Base-by-base conservation (phyloP, 2,888 invertebrate genomes). In the Keiferia lycopersicella region DNA sequence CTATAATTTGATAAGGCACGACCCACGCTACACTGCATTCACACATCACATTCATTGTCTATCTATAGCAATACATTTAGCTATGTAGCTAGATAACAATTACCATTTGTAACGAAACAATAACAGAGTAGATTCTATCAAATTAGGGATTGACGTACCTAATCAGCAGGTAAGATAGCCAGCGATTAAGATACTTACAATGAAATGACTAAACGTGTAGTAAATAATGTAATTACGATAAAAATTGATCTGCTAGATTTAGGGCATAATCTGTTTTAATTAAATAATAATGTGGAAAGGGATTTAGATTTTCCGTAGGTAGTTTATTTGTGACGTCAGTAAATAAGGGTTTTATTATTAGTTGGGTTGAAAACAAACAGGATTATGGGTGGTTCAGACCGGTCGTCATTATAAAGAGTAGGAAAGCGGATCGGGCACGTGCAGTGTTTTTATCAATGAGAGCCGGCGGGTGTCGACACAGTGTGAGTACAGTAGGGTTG, bases 371-470 rank as follows among this genome's bases (percentile, higher is more conserved):
- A 79, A 77, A 79, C 78, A 81, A 82, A 80, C 75, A 79, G 79
- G 80, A 80, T 82, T 82, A 79, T 71, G 75, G 74, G 68, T 72
- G 65, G 65, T 68, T 69, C 68, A 71, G 68, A 70, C 74, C 69
- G 63, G 72, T 69, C 72, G 75, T 83, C 84, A 84, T 86, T 84
- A 84, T 87, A 84, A 86, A 84, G 81, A 82, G 82, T 79, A 79
- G 83, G 83, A 84, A 84, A 86, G 86, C 86, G 82, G 86, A 82
- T 84, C 80, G 78, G 81, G 84, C 88, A 88, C 88, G 90, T 87
- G 90, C 87, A 84, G 75, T 83, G 87, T 87, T 88, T 88, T 85
- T 87, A 84, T 88, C 84, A 83, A 79, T 77, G 81, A 80, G 74
- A 70, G 77, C 69, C 74, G 73, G 22, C 71, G 76, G 73, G 75